Evolutionary conservation across 1,140 invertebrate genomes (phyloP).

Genomic region (Heliconius eleuchia): DNA sequence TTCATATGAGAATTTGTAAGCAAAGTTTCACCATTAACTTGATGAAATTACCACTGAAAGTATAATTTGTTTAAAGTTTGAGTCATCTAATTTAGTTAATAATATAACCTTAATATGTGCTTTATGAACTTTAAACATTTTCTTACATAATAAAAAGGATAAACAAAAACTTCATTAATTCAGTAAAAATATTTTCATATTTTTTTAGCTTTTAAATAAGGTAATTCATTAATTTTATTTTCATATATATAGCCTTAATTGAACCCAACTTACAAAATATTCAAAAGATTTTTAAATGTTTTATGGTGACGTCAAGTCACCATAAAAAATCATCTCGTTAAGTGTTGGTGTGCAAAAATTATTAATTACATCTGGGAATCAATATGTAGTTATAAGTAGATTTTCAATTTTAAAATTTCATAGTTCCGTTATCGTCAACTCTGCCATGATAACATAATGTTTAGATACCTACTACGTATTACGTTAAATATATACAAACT

Average conservation of each 20-base stretch:
- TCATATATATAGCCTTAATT: too few relatives aligned
- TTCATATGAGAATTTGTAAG: background rate
- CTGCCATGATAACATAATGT: background rate
- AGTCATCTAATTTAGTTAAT: background rate
- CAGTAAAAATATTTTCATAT: background rate
- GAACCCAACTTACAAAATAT: too few relatives aligned
- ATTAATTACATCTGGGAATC: too few relatives aligned
- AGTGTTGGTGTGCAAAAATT: too few relatives aligned
- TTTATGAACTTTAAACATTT: too few relatives aligned
- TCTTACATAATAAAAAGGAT: too few relatives aligned
- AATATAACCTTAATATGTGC: background rate
- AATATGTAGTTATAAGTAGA: background rate
- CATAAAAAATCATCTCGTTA: too few relatives aligned
- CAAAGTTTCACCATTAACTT: background rate
- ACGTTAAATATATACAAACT: background rate
- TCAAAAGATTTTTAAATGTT: too few relatives aligned
- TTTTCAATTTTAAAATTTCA: background rate
- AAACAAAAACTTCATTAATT: background rate
- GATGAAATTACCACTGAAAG: background rate
- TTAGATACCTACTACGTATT: background rate
- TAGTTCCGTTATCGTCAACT: too few relatives aligned
- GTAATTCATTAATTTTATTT: too few relatives aligned
- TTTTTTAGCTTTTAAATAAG: too few relatives aligned
- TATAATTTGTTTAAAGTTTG: background rate
- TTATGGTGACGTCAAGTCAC: too few relatives aligned